Evolutionary conservation across 2,797 vertebrate genomes (phyloP).

Genomic region (Hippocampus kuda): DNA sequence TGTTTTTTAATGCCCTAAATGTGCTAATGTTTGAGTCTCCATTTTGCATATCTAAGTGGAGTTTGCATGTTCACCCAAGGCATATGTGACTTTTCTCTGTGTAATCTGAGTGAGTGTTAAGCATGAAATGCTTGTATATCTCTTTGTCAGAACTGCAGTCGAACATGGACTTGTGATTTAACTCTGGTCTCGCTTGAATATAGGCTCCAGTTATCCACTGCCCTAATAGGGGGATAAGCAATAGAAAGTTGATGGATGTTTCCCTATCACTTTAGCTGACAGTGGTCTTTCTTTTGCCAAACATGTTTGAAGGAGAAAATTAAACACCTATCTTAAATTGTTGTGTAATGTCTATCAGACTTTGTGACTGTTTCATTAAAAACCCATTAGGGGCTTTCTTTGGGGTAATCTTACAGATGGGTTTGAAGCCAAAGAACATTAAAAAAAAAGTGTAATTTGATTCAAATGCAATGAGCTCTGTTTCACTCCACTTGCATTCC

Average conservation of each 20-base stretch:
- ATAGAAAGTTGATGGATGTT: slow-evolving; percentile 13
- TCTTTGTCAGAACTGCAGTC: too few relatives aligned
- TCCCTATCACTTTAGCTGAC: slow-evolving; percentile 11
- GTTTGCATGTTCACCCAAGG: too few relatives aligned
- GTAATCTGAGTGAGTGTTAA: too few relatives aligned
- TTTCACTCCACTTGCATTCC: slow-evolving; percentile 41
- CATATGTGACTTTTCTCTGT: too few relatives aligned
- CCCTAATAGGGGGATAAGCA: background rate
- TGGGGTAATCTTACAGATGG: slow-evolving; percentile 52
- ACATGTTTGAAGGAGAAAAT: slow-evolving; percentile 35
- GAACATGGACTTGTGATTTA: too few relatives aligned
- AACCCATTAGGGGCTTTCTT: slow-evolving; percentile 60
- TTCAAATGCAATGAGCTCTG: slow-evolving; percentile 41
- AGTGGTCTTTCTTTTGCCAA: slow-evolving; percentile 15
- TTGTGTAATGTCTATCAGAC: slow-evolving; percentile 55
- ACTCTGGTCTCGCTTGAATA: too few relatives aligned
- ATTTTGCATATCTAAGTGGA: too few relatives aligned
- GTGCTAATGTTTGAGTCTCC: too few relatives aligned
- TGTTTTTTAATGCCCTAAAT: too few relatives aligned
- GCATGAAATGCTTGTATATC: too few relatives aligned
- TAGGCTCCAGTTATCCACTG: background rate
- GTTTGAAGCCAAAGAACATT: slow-evolving; percentile 37
- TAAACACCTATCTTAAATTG: slow-evolving; percentile 57
- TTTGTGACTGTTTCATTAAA: slow-evolving; percentile 68
- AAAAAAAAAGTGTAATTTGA: slow-evolving; percentile 44